A percentile compares a stretch with the other conserved stretches of the same genome.
phyloP scores from a whole-genome alignment of 2,113 vertebrate species.

The Platycercus adscitus region DNA sequence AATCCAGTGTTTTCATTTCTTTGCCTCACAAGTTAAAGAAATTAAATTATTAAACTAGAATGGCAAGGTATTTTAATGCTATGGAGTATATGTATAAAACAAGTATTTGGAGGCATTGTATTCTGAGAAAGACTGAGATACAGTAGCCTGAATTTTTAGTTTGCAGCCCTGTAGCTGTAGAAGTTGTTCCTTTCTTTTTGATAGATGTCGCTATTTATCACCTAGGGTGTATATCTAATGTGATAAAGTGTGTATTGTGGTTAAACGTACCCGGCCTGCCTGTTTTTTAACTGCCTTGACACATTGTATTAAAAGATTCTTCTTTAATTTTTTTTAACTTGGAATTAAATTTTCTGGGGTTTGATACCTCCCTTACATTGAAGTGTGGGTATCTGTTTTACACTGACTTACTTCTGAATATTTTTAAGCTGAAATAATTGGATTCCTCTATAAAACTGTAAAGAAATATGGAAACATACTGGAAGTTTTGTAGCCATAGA shows the following conservation, averaged over 20 bases:
- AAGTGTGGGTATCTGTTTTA: background rate
- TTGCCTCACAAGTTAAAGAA: background rate
- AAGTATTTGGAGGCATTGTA: background rate
- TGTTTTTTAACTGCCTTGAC: background rate
- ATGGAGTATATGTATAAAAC: background rate
- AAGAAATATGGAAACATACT: background rate
- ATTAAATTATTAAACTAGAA: background rate
- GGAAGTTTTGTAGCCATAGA: background rate
- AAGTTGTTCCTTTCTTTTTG: slow-evolving; percentile 24
- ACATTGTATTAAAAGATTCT: background rate
- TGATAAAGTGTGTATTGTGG: background rate
- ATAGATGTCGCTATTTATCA: background rate
- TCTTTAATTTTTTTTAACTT: background rate
- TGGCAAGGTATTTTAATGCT: background rate
- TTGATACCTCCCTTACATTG: background rate
- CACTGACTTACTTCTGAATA: background rate
- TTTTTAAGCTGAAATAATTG: background rate
- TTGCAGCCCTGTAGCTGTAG: background rate
- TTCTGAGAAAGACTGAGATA: background rate
- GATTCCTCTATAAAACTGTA: background rate
- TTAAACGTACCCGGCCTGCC: background rate
- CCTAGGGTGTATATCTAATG: background rate
- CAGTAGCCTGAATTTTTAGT: background rate
- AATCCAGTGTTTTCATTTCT: background rate
- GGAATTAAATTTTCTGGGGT: background rate